Base-by-base conservation (phyloP, 1,140 invertebrate genomes). In the Orchesella cincta region DNA sequence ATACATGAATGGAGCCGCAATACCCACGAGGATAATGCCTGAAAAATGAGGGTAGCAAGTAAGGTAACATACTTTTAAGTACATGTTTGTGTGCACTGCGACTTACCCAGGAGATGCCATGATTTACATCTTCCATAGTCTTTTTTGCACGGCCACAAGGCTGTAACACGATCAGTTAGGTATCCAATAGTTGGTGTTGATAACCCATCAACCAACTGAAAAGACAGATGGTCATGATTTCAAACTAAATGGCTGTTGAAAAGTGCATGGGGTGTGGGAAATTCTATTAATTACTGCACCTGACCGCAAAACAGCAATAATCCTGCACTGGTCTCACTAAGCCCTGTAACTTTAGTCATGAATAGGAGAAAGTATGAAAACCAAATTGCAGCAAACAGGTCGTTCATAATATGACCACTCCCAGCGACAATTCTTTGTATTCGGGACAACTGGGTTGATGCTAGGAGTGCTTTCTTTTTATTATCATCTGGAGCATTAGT, bases 351-450 rank as follows among this genome's bases (percentile, higher is more conserved):
- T 83, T 93, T 88, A 84, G 97, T 92, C 83, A 97, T 93, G 86
- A 91, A 98, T 26, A 98, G 90, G 80, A 98, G 88, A n/a, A 97
- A 87, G 86, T 98, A 99, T 0, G 94, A 95, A 85, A 98, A 99
- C 97, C 97, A 98, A 90, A 98, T 94, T 67, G 94, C 94, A 39
- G 96, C 94, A 87, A 94, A 97, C 5, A 98, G 89, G 87, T 98
- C 97, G 86, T 98, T 98, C 33, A 97, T 87, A 35, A 98, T 90
- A 87, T 98, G 96, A 0, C 94, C 94, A 81, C 93, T 87, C 62
- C 91, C 90, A 84, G 86, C 89, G 0, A 85, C 82, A 26, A 88
- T 54, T 73, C 84, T 85, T n/a, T 79, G 52, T 26, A 29, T 67
- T 67, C 3, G 1, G 8, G 8, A 31, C 31, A 67, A 67, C n/a